phyloP scores from a whole-genome alignment of 2,888 invertebrate genomes.

The Synanthedon tipuliformis region DNA sequence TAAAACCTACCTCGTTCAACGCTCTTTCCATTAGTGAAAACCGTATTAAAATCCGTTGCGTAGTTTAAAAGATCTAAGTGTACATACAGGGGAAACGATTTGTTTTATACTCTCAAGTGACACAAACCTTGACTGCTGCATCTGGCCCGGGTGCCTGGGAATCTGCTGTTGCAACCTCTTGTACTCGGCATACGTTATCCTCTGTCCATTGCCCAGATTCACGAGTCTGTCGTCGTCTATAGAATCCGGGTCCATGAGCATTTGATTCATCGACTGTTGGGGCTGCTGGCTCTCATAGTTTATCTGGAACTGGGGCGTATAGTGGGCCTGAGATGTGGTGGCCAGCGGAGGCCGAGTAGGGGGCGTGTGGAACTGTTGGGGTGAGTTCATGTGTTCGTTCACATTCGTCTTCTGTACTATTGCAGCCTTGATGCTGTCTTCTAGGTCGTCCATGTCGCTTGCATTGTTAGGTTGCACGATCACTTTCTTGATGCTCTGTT shows the following conservation, averaged over 20 bases:
- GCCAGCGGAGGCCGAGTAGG: slow-evolving; percentile 28
- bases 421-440: slow-evolving; percentile 66
- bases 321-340: slow-evolving; percentile 15
- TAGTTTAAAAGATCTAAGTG: too few species aligned
- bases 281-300: slow-evolving; percentile 19
- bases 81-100: too few species aligned
- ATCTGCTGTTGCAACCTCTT: slow-evolving; percentile 33
- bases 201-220: slow-evolving; percentile 49
- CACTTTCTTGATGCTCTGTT: slow-evolving; percentile 40
- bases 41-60: too few species aligned
- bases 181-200: slow-evolving; percentile 57
- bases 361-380: slow-evolving; percentile 41
- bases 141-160: not conserved
- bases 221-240: slow-evolving; percentile 51
- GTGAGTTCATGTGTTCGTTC: slow-evolving; percentile 24
- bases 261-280: slow-evolving; percentile 30
- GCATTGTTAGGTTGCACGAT: slow-evolving; percentile 58
- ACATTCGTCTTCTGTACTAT: slow-evolving; percentile 52
- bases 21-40: too few species aligned
- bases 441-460: slow-evolving; percentile 63
- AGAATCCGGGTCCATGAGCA: slow-evolving; percentile 44
- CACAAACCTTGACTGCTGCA: not conserved
- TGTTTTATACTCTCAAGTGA: too few species aligned
- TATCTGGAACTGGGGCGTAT: slow-evolving; percentile 21
- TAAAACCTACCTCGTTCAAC: too few species aligned